Evolutionary conservation across 2,113 vertebrate genomes (phyloP), one percentile per base, ranked within the genome.

Genomic region (Pholis gunnellus): DNA sequence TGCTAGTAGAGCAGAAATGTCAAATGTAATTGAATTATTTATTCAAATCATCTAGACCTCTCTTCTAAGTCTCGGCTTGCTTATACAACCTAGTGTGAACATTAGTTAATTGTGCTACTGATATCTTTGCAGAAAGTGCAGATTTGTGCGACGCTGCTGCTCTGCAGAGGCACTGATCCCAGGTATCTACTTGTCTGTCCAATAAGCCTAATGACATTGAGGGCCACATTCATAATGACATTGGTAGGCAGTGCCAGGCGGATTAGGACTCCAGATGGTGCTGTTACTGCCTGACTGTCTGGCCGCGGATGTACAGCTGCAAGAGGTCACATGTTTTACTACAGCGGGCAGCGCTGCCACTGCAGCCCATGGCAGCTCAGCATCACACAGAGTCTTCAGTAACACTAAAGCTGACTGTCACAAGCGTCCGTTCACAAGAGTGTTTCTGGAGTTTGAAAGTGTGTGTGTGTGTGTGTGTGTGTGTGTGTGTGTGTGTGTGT

Each of bases 181-280:
- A 87, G 76, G 80, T 89, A 82, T 80, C 61, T 40, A 20, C 61
- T 77, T 54, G 36, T 86, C 83, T 38, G 20, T 73, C 68, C 90
- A 89, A 91, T 91, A 92, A 90, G 81, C 86, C 74, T 91, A 92
- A 93, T 92, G 91, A 92, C 89, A 68, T 50, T 78, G 75, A 81
- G 69, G 82, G 67, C 83, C 79, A 86, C 75, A 73, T 79, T 78
- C 2, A 66, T 87, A 87, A 91, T 89, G 79, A 80, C 73, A 69
- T 73, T 56, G 57, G 56, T 68, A 79, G 86, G 81, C 88, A 87
- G 79, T 71, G 84, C 72, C 88, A 63, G 83, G 72, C 60, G 75
- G 94, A 92, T 93, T 94, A 94, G 77, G 73, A 83, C 86, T 89
- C 89, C 90, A 93, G 89, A 91, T 95, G 91, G 82, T 93, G 89